Percentiles rank a stretch among this genome's conserved stretches.
Conservation (phyloP, 2,888 invertebrate species). For the Nomada goodeniana region DNA sequence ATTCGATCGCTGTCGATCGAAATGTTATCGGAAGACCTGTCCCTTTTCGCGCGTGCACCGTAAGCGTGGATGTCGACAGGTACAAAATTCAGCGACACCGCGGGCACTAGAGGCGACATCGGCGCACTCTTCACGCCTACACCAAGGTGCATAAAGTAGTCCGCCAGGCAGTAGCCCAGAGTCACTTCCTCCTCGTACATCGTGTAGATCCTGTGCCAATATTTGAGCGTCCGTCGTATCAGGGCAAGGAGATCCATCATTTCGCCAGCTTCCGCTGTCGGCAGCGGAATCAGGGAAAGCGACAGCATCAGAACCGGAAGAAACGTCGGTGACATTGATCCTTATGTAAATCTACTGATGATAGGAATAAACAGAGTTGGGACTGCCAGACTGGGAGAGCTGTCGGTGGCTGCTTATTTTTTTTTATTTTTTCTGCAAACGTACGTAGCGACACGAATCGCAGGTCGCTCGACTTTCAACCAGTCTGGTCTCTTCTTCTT, state of each 20-base stretch:
- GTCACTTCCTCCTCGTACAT: slow-evolving; percentile 66
- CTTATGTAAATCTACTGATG: slow-evolving; percentile 40
- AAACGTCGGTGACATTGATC: slow-evolving; percentile 62
- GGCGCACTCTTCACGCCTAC: neutral
- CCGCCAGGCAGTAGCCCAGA: slow-evolving; percentile 68
- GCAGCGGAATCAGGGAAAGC: slow-evolving; percentile 41
- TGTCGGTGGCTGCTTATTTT: slow-evolving; percentile 11
- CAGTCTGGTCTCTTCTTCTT: neutral
- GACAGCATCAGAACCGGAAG: slow-evolving; percentile 54
- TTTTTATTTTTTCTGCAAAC: neutral
- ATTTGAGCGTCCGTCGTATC: slow-evolving; percentile 58
- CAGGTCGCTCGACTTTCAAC: slow-evolving; percentile 14
- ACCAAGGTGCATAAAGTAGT: slow-evolving; percentile 54
- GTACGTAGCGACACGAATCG: neutral
- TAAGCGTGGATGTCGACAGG: neutral
- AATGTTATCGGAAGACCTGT: neutral
- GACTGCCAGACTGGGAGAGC: neutral
- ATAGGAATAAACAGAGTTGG: slow-evolving; percentile 36
- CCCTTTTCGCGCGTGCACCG: neutral
- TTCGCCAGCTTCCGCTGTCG: slow-evolving; percentile 31
- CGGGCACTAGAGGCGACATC: neutral
- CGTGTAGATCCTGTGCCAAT: slow-evolving; percentile 66
- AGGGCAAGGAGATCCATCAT: slow-evolving; percentile 39
- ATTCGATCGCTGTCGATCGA: neutral
- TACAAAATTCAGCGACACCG: neutral